Evolutionary conservation across 2,113 vertebrate genomes (phyloP).

Genomic region (Thamnophis sirtalis): DNA sequence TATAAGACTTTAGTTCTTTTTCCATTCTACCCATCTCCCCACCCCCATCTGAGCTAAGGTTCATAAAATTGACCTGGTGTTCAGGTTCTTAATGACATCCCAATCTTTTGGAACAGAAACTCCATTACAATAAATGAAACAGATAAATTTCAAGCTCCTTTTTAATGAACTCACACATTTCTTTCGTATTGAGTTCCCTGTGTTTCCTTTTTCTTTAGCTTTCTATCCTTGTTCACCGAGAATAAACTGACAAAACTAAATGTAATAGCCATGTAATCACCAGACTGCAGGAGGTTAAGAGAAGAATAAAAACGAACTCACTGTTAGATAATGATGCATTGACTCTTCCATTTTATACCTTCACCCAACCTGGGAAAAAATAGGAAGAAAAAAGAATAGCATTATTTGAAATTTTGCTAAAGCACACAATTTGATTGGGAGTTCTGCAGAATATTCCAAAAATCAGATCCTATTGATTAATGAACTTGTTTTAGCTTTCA

Average conservation of each 20-base stretch:
- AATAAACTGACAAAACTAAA: conserved; percentile 30
- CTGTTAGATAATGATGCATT: conserved; percentile 13
- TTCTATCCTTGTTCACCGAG: conserved; percentile 21
- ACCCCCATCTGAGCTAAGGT: neutral
- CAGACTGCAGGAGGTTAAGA: conserved; percentile 14
- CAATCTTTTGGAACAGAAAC: conserved; percentile 25
- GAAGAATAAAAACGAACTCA: conserved; percentile 15
- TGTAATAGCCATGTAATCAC: conserved; percentile 23
- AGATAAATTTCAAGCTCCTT: conserved; percentile 33
- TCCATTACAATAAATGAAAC: conserved; percentile 28
- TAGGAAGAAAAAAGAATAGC: neutral
- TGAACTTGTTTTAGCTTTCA: neutral
- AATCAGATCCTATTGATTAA: neutral
- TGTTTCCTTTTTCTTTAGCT: conserved; percentile 17
- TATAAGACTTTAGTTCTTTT: neutral
- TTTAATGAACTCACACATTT: conserved; percentile 25
- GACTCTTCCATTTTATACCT: neutral
- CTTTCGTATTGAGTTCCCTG: conserved; percentile 18
- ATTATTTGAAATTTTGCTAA: neutral
- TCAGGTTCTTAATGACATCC: conserved; percentile 16
- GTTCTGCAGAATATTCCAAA: neutral
- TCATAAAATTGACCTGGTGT: conserved; percentile 13
- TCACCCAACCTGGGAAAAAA: neutral
- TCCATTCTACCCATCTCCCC: neutral
- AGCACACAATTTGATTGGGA: neutral